Evolutionary conservation across 2,888 invertebrate species (phyloP).

Genomic region (Allacma fusca): DNA sequence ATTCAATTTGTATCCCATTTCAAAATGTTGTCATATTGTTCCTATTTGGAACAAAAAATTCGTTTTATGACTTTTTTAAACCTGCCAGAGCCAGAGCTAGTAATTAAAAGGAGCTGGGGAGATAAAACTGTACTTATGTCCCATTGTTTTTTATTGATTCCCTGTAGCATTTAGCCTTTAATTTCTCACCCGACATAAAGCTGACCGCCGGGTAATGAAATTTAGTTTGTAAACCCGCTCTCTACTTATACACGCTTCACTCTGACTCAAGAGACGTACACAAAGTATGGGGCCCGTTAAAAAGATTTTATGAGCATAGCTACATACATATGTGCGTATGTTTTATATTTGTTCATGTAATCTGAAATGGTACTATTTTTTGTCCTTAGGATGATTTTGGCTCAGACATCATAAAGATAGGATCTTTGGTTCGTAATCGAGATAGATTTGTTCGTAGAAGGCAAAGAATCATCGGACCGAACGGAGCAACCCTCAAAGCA

Average conservation of each 20-base stretch:
- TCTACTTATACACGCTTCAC: not conserved
- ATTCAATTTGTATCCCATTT: not conserved
- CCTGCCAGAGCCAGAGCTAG: not conserved
- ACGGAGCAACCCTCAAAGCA: slow-evolving; percentile 97
- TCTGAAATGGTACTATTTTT: slow-evolving; percentile 9
- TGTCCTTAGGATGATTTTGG: slow-evolving; percentile 83
- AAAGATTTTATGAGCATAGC: too few species aligned
- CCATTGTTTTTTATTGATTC: slow-evolving; percentile 4
- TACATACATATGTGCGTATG: too few species aligned
- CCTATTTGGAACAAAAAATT: not conserved
- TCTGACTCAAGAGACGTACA: too few species aligned
- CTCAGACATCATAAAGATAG: slow-evolving; percentile 97
- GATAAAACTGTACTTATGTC: not conserved
- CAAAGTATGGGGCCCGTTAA: too few species aligned
- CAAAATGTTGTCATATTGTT: not conserved
- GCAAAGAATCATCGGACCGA: slow-evolving; percentile 93
- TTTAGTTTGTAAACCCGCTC: not conserved
- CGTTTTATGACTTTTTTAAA: not conserved
- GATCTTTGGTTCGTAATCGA: slow-evolving; percentile 85
- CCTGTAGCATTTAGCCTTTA: slow-evolving; percentile 11
- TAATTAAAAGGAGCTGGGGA: not conserved
- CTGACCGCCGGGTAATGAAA: slow-evolving; percentile 11
- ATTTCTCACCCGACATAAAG: slow-evolving; percentile 1
- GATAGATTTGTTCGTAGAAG: slow-evolving; percentile 95
- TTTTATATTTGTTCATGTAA: too few species aligned